A percentile compares a stretch with the other conserved stretches of the same genome.
These are phyloP conservation scores for Aleiodes testaceus DNA, from an alignment of 2,888 invertebrate species.

Conservation along the genomic window DNA sequence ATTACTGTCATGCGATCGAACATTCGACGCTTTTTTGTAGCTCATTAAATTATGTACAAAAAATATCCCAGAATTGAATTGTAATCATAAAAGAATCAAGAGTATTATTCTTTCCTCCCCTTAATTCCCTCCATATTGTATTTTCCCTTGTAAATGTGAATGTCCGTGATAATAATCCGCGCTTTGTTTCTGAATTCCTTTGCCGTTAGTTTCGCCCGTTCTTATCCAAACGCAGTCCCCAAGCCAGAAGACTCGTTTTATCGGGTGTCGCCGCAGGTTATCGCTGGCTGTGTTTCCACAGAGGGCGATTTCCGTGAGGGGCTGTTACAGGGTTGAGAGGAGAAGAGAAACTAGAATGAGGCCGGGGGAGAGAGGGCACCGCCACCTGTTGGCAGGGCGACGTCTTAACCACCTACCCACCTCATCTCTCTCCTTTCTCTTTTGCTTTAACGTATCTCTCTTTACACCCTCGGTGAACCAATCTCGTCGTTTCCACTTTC, in stretches of 20 bases:
- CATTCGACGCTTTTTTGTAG: too few relatives aligned
- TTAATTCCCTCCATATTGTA: neutral
- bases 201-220: constrained; percentile 49
- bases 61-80: neutral
- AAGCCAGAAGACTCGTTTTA: constrained; percentile 66
- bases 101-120: neutral
- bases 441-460: constrained; percentile 30
- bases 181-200: constrained; percentile 67
- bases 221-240: constrained; percentile 56
- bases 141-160: neutral
- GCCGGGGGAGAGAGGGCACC: constrained; percentile 62
- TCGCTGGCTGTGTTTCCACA: constrained; percentile 69
- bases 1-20: too few relatives aligned
- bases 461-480: constrained; percentile 46
- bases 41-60: too few relatives aligned
- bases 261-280: constrained; percentile 73
- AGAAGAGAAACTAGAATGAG: constrained; percentile 48
- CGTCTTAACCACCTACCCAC: constrained; percentile 67
- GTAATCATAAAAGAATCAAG: neutral
- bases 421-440: constrained; percentile 40
- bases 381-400: constrained; percentile 72
- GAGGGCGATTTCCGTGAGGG: constrained; percentile 55
- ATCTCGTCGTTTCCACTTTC: constrained; percentile 46
- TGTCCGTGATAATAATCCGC: constrained; percentile 65
- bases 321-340: constrained; percentile 48